These are phyloP conservation scores for Dermatophagoides farinae DNA, from an alignment of 1,140 invertebrate genomes.

Conservation along the genomic window DNA sequence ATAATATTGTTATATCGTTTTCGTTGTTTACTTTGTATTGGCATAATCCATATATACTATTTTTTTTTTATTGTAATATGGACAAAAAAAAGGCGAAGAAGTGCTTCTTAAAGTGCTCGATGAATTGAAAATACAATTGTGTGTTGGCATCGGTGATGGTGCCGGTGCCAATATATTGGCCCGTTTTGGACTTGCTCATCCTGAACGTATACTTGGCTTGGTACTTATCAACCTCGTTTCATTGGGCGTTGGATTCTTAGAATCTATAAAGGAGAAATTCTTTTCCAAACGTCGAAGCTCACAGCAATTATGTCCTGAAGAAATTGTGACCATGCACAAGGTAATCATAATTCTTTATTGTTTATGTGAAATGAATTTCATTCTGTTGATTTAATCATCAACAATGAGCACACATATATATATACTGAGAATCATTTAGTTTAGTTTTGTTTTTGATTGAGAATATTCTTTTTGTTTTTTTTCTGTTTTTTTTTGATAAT, in stretches of 20 bases:
- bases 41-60: too few relatives aligned
- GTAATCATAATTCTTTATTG: background rate
- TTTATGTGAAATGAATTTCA: background rate
- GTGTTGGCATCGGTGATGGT: slow-evolving; percentile 23
- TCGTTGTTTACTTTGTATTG: background rate
- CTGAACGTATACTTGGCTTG: slow-evolving; percentile 47
- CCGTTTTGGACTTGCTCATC: slow-evolving; percentile 38
- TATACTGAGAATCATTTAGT: too few relatives aligned
- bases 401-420: background rate
- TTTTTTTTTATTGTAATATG: background rate
- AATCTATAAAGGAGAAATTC: slow-evolving; percentile 63
- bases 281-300: slow-evolving; percentile 3
- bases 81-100: slow-evolving; percentile 52
- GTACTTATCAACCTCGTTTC: slow-evolving; percentile 70
- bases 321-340: slow-evolving; percentile 10
- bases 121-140: slow-evolving; percentile 16
- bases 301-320: slow-evolving; percentile 4
- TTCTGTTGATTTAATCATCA: background rate
- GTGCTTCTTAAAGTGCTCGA: slow-evolving; percentile 34
- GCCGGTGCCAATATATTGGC: slow-evolving; percentile 22
- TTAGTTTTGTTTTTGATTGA: too few relatives aligned
- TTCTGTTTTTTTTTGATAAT: too few relatives aligned
- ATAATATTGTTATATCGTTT: background rate
- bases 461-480: too few relatives aligned
- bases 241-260: slow-evolving; percentile 61